Evolutionary conservation across 2,888 invertebrate species (phyloP).

Genomic region (Protodeltote pygarga): DNA sequence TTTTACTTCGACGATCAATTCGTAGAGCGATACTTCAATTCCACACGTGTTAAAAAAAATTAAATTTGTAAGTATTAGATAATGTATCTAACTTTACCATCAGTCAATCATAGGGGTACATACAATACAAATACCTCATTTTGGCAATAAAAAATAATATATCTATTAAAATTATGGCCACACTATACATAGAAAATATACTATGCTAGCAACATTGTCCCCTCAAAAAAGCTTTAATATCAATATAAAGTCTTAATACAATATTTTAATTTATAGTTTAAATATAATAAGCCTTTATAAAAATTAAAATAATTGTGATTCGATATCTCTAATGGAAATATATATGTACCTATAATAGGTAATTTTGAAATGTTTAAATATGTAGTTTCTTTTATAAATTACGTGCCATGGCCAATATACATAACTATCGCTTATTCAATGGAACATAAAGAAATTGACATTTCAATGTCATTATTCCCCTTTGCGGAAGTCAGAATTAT

Average conservation of each 20-base stretch:
- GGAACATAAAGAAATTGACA: too few species aligned
- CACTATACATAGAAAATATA: conserved; percentile 33
- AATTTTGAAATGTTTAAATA: conserved; percentile 29
- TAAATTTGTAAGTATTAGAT: conserved; percentile 4
- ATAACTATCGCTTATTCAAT: too few species aligned
- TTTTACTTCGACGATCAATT: conserved; percentile 21
- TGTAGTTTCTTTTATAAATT: conserved; percentile 14
- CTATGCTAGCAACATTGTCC: conserved; percentile 26
- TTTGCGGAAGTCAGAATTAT: too few species aligned
- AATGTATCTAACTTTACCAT: conserved; percentile 1
- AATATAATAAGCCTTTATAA: conserved; percentile 42
- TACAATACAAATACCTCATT: conserved; percentile 33
- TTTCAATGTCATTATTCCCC: too few species aligned
- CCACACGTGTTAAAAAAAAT: conserved; percentile 23
- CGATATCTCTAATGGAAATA: conserved; percentile 21
- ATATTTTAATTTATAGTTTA: conserved; percentile 24
- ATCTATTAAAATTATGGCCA: conserved; percentile 26
- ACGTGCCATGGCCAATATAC: conserved; percentile 42
- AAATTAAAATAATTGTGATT: conserved; percentile 40
- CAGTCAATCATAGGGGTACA: conserved; percentile 1
- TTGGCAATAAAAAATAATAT: conserved; percentile 16
- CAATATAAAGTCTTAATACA: conserved; percentile 35
- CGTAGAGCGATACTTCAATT: conserved; percentile 36
- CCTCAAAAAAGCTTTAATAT: conserved; percentile 40
- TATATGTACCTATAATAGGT: conserved; percentile 1